Base-by-base conservation (phyloP, 92 coral and sea anemone species). In the Zoanthus sociatus region DNA sequence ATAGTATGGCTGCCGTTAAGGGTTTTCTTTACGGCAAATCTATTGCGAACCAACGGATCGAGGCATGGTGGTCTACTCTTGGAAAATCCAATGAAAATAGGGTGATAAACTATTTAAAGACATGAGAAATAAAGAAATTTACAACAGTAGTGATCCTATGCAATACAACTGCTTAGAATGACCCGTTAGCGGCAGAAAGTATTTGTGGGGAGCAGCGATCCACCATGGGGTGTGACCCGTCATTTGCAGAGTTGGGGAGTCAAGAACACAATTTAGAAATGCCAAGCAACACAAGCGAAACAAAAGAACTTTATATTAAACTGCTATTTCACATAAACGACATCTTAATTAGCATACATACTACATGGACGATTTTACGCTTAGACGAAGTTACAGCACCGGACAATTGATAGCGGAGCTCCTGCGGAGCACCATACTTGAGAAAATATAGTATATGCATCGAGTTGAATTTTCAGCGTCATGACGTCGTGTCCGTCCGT, bases 101-200 rank as follows among this genome's bases (percentile, higher is more conserved):
- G 84, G 54, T 71, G 84, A 78, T 78, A 26, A 78, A 78, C 48
- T 78, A 54, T 78, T 78, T 66, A 78, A 78, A 78, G 84, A 78
- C 84, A 78, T 78, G 84, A 78, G 84, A 58, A 71, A 78, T 32
- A 9, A 42, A 48, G 84, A 71, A 54, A 46, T 13, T 13, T 74
- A 46, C 8, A 50, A 74, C 78, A 45, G 61, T 33, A 21, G 14
- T 74, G 78, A 74, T 33, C 78, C 78, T 16, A 18, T 84, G 5
- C 86, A 92, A 48, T 78, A 54, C 30, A 74, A 89, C 45, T 88
- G 94, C 66, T 77, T 88, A 73, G n/a, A 55, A 73, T 73, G 78
- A 73, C 78, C 7, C 44, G 78, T 58, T 44, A 17, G 61, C 21
- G 16, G 78, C 55, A 18, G 78, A 21, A 33, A 74, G 32, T 74